A percentile compares a stretch with the other conserved stretches of the same genome.
Conservation (phyloP, 2,113 vertebrate species). For the Irena cyanogastra region DNA sequence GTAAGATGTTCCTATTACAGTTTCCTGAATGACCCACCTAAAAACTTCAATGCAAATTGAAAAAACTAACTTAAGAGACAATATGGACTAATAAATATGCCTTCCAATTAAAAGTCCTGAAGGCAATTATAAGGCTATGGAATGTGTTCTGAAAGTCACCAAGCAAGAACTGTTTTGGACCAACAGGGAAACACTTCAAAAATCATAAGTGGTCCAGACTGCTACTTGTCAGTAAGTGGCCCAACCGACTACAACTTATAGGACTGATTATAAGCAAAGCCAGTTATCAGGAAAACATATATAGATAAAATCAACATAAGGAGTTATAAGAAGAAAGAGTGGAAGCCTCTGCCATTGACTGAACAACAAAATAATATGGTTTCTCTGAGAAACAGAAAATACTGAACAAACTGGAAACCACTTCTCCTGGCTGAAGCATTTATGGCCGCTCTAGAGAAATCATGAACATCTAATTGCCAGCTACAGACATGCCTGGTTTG, state of each 20-base stretch:
- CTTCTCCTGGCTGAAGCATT: background rate
- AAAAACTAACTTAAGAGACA: background rate
- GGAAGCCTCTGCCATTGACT: background rate
- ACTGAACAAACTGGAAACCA: background rate
- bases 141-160: background rate
- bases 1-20: background rate
- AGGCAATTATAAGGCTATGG: background rate
- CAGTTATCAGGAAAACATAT: background rate
- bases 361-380: background rate
- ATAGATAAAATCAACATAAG: background rate
- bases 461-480: background rate
- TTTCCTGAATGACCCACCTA: background rate
- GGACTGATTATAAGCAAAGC: background rate
- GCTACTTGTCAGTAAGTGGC: background rate
- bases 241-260: background rate
- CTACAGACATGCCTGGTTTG: background rate
- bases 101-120: background rate
- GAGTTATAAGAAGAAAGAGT: background rate
- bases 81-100: background rate
- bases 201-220: background rate
- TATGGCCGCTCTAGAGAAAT: background rate
- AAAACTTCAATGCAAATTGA: background rate
- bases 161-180: background rate
- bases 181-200: background rate
- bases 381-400: background rate